Base-by-base conservation (phyloP, 1,140 invertebrate species). In the Bradynema listronoti region DNA sequence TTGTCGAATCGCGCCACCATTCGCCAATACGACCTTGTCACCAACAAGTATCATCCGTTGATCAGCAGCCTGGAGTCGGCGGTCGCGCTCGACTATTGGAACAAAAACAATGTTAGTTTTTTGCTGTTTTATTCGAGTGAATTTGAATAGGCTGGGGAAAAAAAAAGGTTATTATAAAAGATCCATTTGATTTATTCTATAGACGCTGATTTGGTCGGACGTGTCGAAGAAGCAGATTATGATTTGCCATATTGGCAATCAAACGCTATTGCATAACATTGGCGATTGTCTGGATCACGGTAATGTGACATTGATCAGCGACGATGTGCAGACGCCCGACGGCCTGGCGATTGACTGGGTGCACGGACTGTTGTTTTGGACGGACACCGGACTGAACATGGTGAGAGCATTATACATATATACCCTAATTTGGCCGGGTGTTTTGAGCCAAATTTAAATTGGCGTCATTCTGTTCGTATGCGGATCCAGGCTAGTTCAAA, bases 341-440 rank as follows among this genome's bases (percentile, higher is more conserved):
- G 91, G 91, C 16, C 79, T 96, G 45, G 90, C 91, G 1, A 87
- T 95, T 34, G 92, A 97, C 80, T 96, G 92, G 92, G 87, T 96
- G 51, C 91, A 95, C 79, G 87, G 88, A 78, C 88, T 94, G 67
- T 84, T 97, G 46, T 98, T 96, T 81, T 96, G 91, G 88, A 95
- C 90, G 0, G 90, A 94, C 77, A 88, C 89, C 2, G 87, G 87
- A 30, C 87, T 87, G 66, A 89, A 93, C 78, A 89, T 86, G 22
- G 94, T 95, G 68, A 42, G 41, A 24, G 5, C 16, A 19, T 25
- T 3, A 50, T n/a, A 30, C 27, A 24, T 25, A 24, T 27, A 5
- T 9, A 3, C 27, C 27, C 9, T 19, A 19, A 50, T 25, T 3
- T 24, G 19, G 7, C 32, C n/a, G n/a, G n/a, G n/a, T n/a, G n/a